A percentile compares a stretch with the other conserved stretches of the same genome.
Evolutionary conservation across 2,797 vertebrate species (phyloP).

Genomic region (Amazona finschi): DNA sequence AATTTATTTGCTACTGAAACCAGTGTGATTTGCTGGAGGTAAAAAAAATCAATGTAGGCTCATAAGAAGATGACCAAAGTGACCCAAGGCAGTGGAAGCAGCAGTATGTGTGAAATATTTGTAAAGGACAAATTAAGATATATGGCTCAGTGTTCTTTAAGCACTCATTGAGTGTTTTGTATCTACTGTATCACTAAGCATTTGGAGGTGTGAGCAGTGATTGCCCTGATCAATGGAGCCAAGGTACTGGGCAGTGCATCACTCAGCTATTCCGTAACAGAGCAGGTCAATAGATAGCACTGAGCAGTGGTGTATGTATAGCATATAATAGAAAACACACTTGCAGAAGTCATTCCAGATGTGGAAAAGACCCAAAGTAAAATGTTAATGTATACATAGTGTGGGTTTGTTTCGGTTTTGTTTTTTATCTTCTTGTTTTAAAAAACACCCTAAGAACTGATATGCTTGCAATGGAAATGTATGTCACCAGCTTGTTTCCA

Average conservation of each 20-base stretch:
- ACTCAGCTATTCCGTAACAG: not conserved
- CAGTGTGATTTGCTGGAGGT: not conserved
- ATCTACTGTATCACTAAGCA: not conserved
- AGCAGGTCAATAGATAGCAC: not conserved
- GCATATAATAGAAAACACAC: not conserved
- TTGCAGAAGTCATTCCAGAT: not conserved
- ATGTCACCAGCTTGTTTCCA: not conserved
- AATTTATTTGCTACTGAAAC: conserved; percentile 47
- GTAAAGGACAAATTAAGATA: conserved; percentile 53
- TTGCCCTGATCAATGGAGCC: not conserved
- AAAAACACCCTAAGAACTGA: not conserved
- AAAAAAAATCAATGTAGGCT: conserved; percentile 49
- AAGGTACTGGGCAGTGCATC: not conserved
- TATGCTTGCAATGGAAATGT: not conserved
- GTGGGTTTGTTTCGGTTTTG: fast-evolving
- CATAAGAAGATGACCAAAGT: conserved; percentile 52
- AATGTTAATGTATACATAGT: not conserved
- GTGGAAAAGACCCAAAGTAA: not conserved
- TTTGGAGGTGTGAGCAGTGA: not conserved
- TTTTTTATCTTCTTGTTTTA: not conserved
- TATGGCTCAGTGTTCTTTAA: conserved; percentile 32
- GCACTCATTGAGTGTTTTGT: not conserved
- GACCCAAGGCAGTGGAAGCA: conserved; percentile 7
- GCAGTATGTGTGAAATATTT: conserved; percentile 36
- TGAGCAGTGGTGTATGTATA: not conserved